Percentiles rank a stretch among this genome's conserved stretches.
These are phyloP conservation scores for Pachycephus smyrnensis DNA, from an alignment of 2,888 invertebrate species.

Conservation along the genomic window DNA sequence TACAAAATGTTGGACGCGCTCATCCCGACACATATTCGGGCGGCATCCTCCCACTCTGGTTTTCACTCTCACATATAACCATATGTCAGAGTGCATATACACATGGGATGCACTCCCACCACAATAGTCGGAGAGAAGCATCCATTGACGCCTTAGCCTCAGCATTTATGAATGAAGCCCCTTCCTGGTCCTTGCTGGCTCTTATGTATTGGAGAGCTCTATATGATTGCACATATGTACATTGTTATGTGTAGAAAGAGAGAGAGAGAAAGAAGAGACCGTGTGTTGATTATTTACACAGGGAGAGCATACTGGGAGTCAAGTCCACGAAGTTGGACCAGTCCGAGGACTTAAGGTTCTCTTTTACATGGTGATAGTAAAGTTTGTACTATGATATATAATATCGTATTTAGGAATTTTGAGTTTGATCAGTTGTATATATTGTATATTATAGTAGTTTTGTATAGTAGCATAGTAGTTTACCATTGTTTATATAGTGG, in stretches of 20 bases:
- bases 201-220: background rate
- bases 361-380: background rate
- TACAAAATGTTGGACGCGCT: background rate
- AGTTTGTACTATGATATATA: background rate
- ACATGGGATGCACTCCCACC: background rate
- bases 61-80: background rate
- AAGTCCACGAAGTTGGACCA: background rate
- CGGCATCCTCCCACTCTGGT: background rate
- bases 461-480: background rate
- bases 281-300: background rate
- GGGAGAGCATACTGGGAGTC: background rate
- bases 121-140: slow-evolving; percentile 29
- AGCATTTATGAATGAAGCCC: slow-evolving; percentile 62
- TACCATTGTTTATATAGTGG: background rate
- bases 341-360: background rate
- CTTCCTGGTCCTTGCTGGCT: slow-evolving; percentile 20
- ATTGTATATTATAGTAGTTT: background rate
- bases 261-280: background rate
- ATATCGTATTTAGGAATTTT: background rate
- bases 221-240: background rate
- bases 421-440: background rate
- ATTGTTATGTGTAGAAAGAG: background rate
- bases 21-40: background rate
- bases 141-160: slow-evolving; percentile 62
- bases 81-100: background rate